Base-by-base conservation (phyloP, 2,113 vertebrate genomes). In the Daboia siamensis region DNA sequence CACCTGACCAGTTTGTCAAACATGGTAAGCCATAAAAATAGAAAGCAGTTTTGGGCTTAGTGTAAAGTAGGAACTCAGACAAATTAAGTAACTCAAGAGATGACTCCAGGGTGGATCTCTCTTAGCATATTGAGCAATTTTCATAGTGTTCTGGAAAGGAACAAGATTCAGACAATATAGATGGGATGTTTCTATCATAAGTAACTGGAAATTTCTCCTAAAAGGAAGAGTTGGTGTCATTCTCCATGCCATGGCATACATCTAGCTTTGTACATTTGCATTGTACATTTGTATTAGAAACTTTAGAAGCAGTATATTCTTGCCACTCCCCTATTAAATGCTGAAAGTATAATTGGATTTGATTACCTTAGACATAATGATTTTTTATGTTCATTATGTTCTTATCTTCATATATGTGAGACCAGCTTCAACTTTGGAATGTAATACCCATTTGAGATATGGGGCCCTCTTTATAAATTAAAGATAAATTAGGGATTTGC, bases 121-220 rank as follows among this genome's bases (percentile, higher is more conserved):
- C 39, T 54, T 39, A 92, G 85, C 55, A 4, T 0, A 33, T 96
- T 96, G 90, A 88, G 89, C 93, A 96, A 95, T n/a, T 86, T 24
- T 5, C 80, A 89, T 57, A 48, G 94, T 94, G 92, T 5, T 20
- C 88, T 89, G 91, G 90, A 24, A 52, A 61, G 20, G 26, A 48
- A 26, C 17, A 39, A 33, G 11, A 90, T 3, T 15, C 74, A 96
- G 90, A 61, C 90, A 92, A 90, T 90, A 54, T 20, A 80, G 61
- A 57, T 44, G 20, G 44, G 85, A 95, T 91, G 64, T 85, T 95
- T 69, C 88, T 61, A 44, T 61, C 57, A 61, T 26, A 89, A 59
- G 56, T 39, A 61, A 61, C 26, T 89, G 39, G 56, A 57, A 89
- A 61, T 56, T 7, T 89, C 56, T 46, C 29, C 39, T 29, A 61